Base-by-base conservation (phyloP, 2,113 vertebrate genomes). In the Rhinogobius similis region DNA sequence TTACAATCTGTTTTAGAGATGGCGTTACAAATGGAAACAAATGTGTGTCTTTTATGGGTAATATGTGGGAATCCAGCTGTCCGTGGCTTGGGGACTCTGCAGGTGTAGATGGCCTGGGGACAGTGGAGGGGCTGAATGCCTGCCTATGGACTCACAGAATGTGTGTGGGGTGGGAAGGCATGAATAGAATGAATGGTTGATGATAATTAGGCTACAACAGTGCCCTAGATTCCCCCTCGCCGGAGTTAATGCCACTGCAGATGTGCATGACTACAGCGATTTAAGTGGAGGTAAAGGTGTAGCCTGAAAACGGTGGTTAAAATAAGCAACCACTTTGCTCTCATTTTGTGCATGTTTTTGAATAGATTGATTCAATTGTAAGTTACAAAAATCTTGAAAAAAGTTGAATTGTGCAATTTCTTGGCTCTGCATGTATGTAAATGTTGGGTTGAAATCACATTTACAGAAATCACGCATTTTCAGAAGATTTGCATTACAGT, bases 21-120 rank as follows among this genome's bases (percentile, higher is more conserved):
- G 92, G 90, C 86, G 91, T 93, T 91, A 91, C 92, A 94, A 93
- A 93, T 94, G 91, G 92, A 94, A 93, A 93, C 93, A 93, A 94
- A 93, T 94, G 92, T 94, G 92, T 89, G 90, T 93, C 90, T 93
- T 94, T 93, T 93, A 92, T 89, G 89, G 86, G 86, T 90, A 82
- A 94, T 91, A 88, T 92, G 93, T 93, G 93, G 92, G 92, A 93
- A 93, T 92, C 90, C 92, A 94, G 93, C 93, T 94, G 92, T 92
- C 85, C 78, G 26, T 79, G 67, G 79, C 69, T 89, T 79, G 73
- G 68, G 75, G 62, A 89, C 75, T 83, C 79, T 87, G 86, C 90
- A 93, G 92, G 93, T 94, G 93, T 87, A 88, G 84, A 93, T 82
- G 59, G 91, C 92, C 88, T 71, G 80, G 87, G 90, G 90, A 89